Base-by-base conservation (phyloP, 2,888 invertebrate genomes). In the Heliconius cydno region DNA sequence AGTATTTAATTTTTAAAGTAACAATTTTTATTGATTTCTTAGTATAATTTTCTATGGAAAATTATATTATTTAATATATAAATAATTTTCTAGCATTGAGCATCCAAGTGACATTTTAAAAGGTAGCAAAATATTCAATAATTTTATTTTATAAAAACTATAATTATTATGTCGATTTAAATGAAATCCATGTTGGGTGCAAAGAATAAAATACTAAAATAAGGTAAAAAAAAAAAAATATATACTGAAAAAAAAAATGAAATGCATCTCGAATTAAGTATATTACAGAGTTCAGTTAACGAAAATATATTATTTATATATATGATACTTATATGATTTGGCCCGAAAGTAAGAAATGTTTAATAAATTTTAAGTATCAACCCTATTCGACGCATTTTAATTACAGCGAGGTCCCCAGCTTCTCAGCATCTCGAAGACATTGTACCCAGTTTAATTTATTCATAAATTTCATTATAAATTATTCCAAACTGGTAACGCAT, bases 381-480 rank as follows among this genome's bases (percentile, higher is more conserved):
- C 85, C 85, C 85, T 86, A 82, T 34, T 66, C 5, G 70, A 77
- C 75, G 78, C 77, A 81, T 84, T 94, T 94, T 94, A 94, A 94
- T 94, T 94, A 94, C 88, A 88, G 85, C 90, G 89, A 89, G 90
- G 88, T 91, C 92, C 92, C 92, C 87, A 75, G 75, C 75, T 73
- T 73, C 73, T 65, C 75, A 65, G 85, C 86, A 84, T 85, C 90
- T 90, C 86, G 83, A 93, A 94, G 94, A 94, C 89, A 93, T 94
- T 93, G 93, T 92, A 86, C 89, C 87, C 80, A 80, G 84, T 84
- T 88, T 93, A 94, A 94, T 94, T 91, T 91, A 94, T 94, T 93
- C 92, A 92, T 89, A 88, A 88, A 90, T 91, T 91, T 90, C 89
- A 90, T 91, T 90, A 91, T 87, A 91, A 91, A 89, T 89, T 88